A percentile compares a stretch with the other conserved stretches of the same genome.
Evolutionary conservation across 2,113 vertebrate genomes (phyloP).

Genomic region (Eupsittula cactorum): DNA sequence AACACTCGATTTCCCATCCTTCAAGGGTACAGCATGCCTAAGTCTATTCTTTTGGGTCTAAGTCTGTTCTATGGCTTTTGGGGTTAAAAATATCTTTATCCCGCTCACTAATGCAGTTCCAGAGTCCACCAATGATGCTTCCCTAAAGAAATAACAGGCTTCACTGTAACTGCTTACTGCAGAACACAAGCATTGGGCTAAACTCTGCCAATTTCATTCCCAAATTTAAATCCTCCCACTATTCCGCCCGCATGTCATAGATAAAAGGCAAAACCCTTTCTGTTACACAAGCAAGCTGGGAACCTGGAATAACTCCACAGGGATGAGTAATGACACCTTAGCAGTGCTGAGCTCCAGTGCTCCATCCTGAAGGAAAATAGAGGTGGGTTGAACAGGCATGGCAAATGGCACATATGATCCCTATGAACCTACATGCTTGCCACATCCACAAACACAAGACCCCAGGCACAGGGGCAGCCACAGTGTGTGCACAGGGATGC

Average conservation of each 20-base stretch:
- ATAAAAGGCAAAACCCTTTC: not conserved
- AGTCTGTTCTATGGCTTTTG: not conserved
- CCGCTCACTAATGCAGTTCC: not conserved
- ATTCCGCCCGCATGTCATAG: not conserved
- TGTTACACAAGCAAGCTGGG: not conserved
- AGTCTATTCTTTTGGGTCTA: not conserved
- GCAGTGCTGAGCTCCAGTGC: not conserved
- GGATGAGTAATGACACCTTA: conserved; percentile 13
- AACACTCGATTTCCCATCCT: not conserved
- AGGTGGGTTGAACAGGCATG: fast-evolving
- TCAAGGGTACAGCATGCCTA: not conserved
- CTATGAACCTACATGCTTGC: fast-evolving
- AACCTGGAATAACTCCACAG: not conserved
- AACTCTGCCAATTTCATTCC: not conserved
- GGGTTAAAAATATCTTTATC: not conserved
- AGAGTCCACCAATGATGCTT: not conserved
- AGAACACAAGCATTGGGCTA: not conserved
- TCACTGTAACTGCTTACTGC: not conserved
- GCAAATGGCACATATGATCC: not conserved
- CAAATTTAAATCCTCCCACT: not conserved
- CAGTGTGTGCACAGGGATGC: not conserved
- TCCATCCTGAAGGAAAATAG: not conserved
- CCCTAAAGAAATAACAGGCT: not conserved
- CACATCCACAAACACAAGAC: not conserved
- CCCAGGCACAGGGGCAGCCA: not conserved